Base-by-base conservation (phyloP, 2,888 invertebrate genomes). In the Dynastes tityus region DNA sequence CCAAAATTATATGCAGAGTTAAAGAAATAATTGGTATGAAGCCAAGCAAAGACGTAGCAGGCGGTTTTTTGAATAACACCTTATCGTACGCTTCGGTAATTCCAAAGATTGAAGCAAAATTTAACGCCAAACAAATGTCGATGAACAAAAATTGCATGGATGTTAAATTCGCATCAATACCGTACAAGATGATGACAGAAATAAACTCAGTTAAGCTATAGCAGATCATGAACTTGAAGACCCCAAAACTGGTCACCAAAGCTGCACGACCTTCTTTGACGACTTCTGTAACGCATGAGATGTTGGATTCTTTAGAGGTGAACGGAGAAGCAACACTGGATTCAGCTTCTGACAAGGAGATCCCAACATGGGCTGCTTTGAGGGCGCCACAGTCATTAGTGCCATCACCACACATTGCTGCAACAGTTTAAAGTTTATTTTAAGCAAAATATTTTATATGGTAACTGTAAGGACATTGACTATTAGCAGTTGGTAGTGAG, bases 191-290 rank as follows among this genome's bases (percentile, higher is more conserved):
- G 83, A 97, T 94, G 45, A 97, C 96, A 0, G 97, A 96, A 75
- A 95, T 91, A 89, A 98, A 98, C 88, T 98, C 97, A 0, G 96
- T 95, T 73, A 98, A 90, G 40, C 97, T 97, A 89, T 98, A 99
- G 0, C 96, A 94, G 0, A 98, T 95, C 98, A 99, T 99, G 90
- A 97, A 98, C 85, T 98, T 98, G 91, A 99, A 99, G 80, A 98
- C 95, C 0, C 98, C 97, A 89, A 98, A 98, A n/a, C 97, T 97
- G 0, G 99, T 99, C 49, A 97, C 94, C 9, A 99, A 90, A 0
- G 99, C 98, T 0, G 98, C 97, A 0, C 99, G 91, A 0, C 98
- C 97, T 87, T 98, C 97, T 49, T 94, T 92, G 29, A 95, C 93
- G 0, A 97, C 94, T 22, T 93, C 91, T 0, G 96, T 91, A 0